Percentiles rank a stretch among this genome's conserved stretches.
Conservation (phyloP, 1,140 invertebrate genomes). For the Trichogramma pretiosum region DNA sequence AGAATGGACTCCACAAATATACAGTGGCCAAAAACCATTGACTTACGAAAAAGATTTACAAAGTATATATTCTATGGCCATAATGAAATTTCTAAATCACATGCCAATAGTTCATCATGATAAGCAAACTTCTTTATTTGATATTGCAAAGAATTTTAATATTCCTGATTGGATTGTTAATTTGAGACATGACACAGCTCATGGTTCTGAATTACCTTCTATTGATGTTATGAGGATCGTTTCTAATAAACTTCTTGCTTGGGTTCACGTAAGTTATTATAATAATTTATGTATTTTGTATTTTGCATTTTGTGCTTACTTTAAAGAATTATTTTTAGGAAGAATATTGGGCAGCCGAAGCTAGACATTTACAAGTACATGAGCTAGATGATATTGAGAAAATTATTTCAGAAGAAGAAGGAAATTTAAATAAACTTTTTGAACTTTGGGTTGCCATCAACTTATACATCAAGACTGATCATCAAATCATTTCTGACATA, state of each 20-base stretch:
- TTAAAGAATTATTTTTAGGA: constrained; percentile 30
- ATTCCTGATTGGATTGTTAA: constrained; percentile 60
- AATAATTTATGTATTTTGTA: constrained; percentile 4
- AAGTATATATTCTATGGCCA: constrained; percentile 51
- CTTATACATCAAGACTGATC: constrained; percentile 32
- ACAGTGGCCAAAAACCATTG: constrained; percentile 26
- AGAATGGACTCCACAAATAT: constrained; percentile 31
- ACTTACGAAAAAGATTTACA: constrained; percentile 45
- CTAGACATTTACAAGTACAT: constrained; percentile 23
- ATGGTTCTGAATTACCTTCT: constrained; percentile 51
- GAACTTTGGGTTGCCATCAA: constrained; percentile 36
- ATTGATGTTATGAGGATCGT: constrained; percentile 49
- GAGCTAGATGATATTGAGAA: constrained; percentile 13
- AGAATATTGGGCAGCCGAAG: constrained; percentile 34
- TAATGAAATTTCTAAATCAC: constrained; percentile 57
- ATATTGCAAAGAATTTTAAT: constrained; percentile 48
- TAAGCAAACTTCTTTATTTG: constrained; percentile 47
- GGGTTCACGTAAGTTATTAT: constrained; percentile 48
- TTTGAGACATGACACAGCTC: constrained; percentile 57
- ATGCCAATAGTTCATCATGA: constrained; percentile 47
- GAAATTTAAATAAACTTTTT: constrained; percentile 29
- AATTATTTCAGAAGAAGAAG: constrained; percentile 19
- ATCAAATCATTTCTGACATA: constrained; percentile 25
- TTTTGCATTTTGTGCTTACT: not conserved
- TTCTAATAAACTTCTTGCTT: constrained; percentile 46